Conservation (phyloP, 2,888 invertebrate genomes). For the Sphaeridia pumilis region DNA sequence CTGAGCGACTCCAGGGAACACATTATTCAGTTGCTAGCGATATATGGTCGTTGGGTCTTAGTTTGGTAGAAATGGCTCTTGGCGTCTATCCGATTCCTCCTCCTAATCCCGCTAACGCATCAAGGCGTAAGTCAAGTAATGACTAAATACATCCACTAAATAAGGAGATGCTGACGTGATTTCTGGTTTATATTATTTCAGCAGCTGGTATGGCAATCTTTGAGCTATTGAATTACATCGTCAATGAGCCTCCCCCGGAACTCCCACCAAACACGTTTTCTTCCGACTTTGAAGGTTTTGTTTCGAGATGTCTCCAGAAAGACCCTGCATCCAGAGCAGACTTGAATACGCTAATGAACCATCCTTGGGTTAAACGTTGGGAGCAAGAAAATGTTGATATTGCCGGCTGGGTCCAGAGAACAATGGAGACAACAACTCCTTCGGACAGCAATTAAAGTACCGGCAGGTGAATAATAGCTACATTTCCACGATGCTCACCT, state of each 20-base stretch:
- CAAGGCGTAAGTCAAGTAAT: slow-evolving; percentile 24
- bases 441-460: slow-evolving; percentile 41
- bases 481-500: no score
- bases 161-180: not conserved
- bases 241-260: slow-evolving; percentile 96
- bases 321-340: slow-evolving; percentile 93
- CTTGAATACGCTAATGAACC: slow-evolving; percentile 84
- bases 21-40: slow-evolving; percentile 98
- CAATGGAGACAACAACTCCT: slow-evolving; percentile 73
- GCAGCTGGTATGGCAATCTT: slow-evolving; percentile 87
- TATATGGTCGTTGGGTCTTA: slow-evolving; percentile 96
- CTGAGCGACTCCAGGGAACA: slow-evolving; percentile 93
- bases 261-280: slow-evolving; percentile 76
- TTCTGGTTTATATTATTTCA: slow-evolving; percentile 5
- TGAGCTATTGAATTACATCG: slow-evolving; percentile 95
- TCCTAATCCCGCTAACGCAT: slow-evolving; percentile 31
- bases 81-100: slow-evolving; percentile 35
- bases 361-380: slow-evolving; percentile 79
- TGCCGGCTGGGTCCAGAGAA: slow-evolving; percentile 80
- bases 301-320: slow-evolving; percentile 90
- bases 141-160: not conserved
- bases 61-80: slow-evolving; percentile 89
- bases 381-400: slow-evolving; percentile 84
- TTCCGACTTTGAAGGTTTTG: slow-evolving; percentile 87
- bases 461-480: no score